Evolutionary conservation across 2,797 vertebrate genomes (phyloP).

Genomic region (Acanthis flammea): DNA sequence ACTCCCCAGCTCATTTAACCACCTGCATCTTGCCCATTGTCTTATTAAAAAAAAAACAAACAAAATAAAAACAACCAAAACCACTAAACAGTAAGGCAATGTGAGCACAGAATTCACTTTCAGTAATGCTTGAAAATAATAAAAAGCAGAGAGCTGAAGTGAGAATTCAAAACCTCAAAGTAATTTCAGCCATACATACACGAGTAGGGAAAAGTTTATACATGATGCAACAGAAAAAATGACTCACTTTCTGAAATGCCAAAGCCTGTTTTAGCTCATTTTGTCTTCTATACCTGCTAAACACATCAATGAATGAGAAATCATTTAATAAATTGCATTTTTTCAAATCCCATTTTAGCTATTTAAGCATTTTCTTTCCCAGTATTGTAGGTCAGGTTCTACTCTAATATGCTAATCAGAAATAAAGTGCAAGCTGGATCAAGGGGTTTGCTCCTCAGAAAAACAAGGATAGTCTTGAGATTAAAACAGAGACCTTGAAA

Average conservation of each 20-base stretch:
- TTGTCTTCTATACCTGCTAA: constrained; percentile 40
- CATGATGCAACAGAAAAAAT: constrained; percentile 64
- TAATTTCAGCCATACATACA: constrained; percentile 59
- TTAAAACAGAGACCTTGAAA: constrained; percentile 51
- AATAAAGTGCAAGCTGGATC: not conserved
- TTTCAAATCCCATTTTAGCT: constrained; percentile 30
- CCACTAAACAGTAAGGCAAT: not conserved
- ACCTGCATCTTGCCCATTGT: not conserved
- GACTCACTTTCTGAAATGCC: constrained; percentile 33
- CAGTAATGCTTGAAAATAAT: constrained; percentile 44
- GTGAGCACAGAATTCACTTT: not conserved
- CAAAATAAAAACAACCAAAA: not conserved
- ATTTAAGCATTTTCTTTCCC: constrained; percentile 37
- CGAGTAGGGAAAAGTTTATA: constrained; percentile 45
- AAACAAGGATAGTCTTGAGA: not conserved
- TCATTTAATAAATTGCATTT: constrained; percentile 53
- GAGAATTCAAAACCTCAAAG: constrained; percentile 67
- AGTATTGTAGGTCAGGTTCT: not conserved
- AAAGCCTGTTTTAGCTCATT: constrained; percentile 45
- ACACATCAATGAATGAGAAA: constrained; percentile 51
- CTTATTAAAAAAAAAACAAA: not conserved
- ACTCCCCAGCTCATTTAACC: not conserved
- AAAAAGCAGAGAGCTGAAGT: constrained; percentile 52
- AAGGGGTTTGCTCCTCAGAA: not conserved
- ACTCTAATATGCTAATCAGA: constrained; percentile 1